Percentiles rank a stretch among this genome's conserved stretches.
Conservation (phyloP, 2,888 invertebrate species). For the Sipha maydis region DNA sequence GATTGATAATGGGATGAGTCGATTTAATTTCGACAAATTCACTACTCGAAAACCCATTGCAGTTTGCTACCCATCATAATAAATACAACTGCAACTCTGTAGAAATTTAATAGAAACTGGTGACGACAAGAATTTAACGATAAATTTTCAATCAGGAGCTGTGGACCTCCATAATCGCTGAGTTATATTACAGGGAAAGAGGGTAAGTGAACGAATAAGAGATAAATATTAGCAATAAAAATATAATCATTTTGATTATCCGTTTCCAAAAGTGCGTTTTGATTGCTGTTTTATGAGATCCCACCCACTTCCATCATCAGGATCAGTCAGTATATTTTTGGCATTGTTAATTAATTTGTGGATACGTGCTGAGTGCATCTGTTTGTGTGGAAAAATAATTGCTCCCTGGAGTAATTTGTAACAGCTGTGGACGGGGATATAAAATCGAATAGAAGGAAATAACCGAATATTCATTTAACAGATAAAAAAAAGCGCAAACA, state of each 20-base stretch:
- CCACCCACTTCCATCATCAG: not conserved
- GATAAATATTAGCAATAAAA: constrained; percentile 28
- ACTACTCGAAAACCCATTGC: constrained; percentile 5
- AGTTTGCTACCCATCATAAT: too few relatives aligned
- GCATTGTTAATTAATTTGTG: constrained; percentile 30
- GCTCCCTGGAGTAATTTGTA: constrained; percentile 34
- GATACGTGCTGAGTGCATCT: constrained; percentile 25
- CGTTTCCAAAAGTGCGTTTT: constrained; percentile 17
- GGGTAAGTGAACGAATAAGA: not conserved
- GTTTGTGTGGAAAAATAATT: constrained; percentile 32
- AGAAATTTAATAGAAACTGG: constrained; percentile 19
- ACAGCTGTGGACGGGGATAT: not conserved
- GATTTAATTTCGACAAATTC: constrained; percentile 21
- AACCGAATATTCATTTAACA: constrained; percentile 23
- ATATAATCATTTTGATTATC: constrained; percentile 32
- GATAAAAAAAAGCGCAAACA: constrained; percentile 14
- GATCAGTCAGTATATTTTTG: not conserved
- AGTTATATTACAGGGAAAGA: too few relatives aligned
- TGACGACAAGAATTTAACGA: not conserved
- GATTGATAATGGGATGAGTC: not conserved
- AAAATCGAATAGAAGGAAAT: constrained; percentile 46
- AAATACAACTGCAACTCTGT: not conserved
- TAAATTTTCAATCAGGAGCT: not conserved
- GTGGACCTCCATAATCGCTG: not conserved
- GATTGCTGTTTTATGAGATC: constrained; percentile 21